These are phyloP conservation scores for Drosophila prostipennis DNA, from an alignment of 2,888 invertebrate genomes.

Conservation along the genomic window DNA sequence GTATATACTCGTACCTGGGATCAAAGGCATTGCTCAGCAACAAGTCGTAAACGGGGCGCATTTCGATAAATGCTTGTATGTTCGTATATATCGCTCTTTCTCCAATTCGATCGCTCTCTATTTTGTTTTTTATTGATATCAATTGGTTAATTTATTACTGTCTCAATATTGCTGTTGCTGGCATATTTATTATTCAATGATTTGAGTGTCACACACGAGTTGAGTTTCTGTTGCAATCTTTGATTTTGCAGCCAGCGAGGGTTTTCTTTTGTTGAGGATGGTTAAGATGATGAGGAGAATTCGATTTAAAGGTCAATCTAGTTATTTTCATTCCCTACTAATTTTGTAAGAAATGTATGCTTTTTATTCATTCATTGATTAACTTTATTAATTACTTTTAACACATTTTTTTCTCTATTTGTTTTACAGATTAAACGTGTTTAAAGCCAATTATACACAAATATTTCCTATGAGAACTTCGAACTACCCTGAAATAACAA, in stretches of 20 bases:
- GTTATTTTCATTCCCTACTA: no score
- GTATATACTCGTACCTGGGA: slow-evolving; percentile 69
- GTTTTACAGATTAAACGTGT: not conserved
- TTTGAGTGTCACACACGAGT: slow-evolving; percentile 10
- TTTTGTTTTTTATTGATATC: slow-evolving; percentile 51
- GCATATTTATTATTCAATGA: slow-evolving; percentile 38
- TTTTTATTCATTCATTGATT: not conserved
- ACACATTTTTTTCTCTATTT: not conserved
- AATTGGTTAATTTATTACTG: slow-evolving; percentile 50
- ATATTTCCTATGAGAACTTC: not conserved
- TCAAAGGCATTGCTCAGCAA: slow-evolving; percentile 76
- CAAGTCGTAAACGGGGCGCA: slow-evolving; percentile 76
- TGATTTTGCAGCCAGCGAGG: not conserved
- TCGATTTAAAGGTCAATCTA: not conserved
- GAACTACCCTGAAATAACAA: not conserved
- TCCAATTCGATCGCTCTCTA: slow-evolving; percentile 5
- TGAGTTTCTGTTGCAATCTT: slow-evolving; percentile 3
- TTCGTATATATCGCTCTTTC: slow-evolving; percentile 6
- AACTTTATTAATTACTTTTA: not conserved
- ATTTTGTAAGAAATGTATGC: not conserved
- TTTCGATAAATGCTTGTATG: slow-evolving; percentile 51
- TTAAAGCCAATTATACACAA: not conserved
- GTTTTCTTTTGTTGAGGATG: not conserved
- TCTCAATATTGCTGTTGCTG: slow-evolving; percentile 17
- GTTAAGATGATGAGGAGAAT: not conserved